phyloP scores from a whole-genome alignment of 2,888 invertebrate species.

The Ichneumoninae sp. region DNA sequence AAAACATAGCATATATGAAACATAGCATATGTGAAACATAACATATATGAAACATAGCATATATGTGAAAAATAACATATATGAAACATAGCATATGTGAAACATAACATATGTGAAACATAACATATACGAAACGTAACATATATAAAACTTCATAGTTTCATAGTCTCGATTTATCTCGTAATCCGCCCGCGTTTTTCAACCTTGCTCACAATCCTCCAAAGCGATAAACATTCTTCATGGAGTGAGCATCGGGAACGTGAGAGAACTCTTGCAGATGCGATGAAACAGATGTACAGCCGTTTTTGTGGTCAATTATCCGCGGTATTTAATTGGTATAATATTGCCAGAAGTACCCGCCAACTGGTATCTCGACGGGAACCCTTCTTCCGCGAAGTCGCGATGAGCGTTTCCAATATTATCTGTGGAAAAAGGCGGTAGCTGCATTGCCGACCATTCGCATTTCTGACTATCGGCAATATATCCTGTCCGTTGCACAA shows the following conservation, averaged over 20 bases:
- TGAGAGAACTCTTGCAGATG: constrained; percentile 54
- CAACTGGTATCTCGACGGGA: neutral
- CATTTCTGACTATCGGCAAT: no score
- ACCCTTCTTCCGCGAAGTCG: neutral
- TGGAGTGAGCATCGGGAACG: constrained; percentile 69
- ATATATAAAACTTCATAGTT: neutral
- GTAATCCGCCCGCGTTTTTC: neutral
- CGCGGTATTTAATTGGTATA: constrained; percentile 61
- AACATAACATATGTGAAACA: no score
- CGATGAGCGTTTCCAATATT: neutral
- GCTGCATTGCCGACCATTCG: neutral
- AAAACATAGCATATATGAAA: no score
- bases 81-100: no score
- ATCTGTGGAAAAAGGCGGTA: neutral
- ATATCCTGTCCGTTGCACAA: no score
- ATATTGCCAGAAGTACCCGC: constrained; percentile 63
- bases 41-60: no score
- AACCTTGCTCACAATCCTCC: constrained; percentile 3
- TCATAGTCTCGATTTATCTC: neutral
- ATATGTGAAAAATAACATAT: no score
- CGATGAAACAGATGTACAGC: constrained; percentile 49
- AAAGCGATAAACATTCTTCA: constrained; percentile 35
- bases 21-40: no score
- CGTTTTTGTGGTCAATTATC: constrained; percentile 62
- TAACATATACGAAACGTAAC: no score